Base-by-base conservation (phyloP, 2,113 vertebrate species). In the Microtus pennsylvanicus region DNA sequence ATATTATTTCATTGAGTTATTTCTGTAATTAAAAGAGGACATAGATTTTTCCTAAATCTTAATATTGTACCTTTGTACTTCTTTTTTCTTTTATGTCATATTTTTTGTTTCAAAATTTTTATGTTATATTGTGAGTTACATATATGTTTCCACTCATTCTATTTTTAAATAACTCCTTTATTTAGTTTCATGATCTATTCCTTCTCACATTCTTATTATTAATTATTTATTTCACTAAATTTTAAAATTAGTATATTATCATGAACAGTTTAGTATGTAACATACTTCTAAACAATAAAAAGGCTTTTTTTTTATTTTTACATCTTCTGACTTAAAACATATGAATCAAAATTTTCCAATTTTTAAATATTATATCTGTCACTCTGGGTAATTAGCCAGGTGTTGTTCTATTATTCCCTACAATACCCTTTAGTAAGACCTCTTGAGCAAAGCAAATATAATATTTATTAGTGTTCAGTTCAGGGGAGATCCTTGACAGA, bases 311-410 rank as follows among this genome's bases (percentile, higher is more conserved):
- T 80, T 80, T 52, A 19, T 13, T 38, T 80, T 30, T 55, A 74
- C 2, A 5, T 65, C 7, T 82, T 58, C 6, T 30, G 14, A 12
- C 69, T 19, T 55, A 24, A 63, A 42, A 70, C 30, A 2, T 55
- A 35, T 22, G 72, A 82, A 86, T 26, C 24, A 33, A 3, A 75
- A n/a, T 19, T 85, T 87, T 26, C 2, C 4, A 70, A n/a, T n/a
- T 42, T 76, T 76, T 6, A 10, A 61, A 42, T 38, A 75, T 3
- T 69, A 65, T 0, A 0, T 47, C 0, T 65, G 14, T 0, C n/a
- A 87, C 35, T 90, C 87, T 10, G 0, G 7, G 52, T 47, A 67
- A 69, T 75, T 86, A 76, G n/a, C 19, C 30, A 86, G n/a, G 24
- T 86, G n/a, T 22, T 42, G 24, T 19, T 21, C 77, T 55, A 75